Base-by-base conservation (phyloP, 2,888 invertebrate species). In the Drosophila ustulata region DNA sequence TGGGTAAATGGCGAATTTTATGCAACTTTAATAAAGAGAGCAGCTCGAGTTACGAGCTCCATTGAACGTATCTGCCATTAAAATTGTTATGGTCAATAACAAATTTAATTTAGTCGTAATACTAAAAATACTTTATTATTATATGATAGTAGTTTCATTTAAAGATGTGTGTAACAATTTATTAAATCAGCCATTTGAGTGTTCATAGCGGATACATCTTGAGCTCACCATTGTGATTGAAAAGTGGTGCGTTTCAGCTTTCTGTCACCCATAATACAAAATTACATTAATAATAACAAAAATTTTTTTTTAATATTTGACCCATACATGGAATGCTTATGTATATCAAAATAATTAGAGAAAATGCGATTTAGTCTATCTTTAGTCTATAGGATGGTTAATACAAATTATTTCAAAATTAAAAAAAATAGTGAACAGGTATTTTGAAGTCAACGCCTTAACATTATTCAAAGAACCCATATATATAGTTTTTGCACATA, bases 21-120 rank as follows among this genome's bases (percentile, higher is more conserved):
- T 41, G 18, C 37, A 9, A 11, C 30, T 53, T 8, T 25, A 26
- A 47, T 25, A 41, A 7, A 18, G 39, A 6, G 9, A 57, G 5
- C 23, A 41, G 25, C 25, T 55, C 51, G 11, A 58, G 11, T 50
- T 55, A 53, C 5, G 46, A 18, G 6, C 11, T 28, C 9, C 6
- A 45, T 9, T 28, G 43, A 28, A 50, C 41, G 41, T 34, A 46
- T 49, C 11, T 18, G 11, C 47, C 39, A 52, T 45, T 51, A 58
- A 71, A 71, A 34, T 71, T 30, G 53, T 58, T 62, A 58, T 58
- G 58, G 43, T 26, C 61, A 56, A 71, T 57, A 65, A 61, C 26
- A 53, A 61, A 61, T 61, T 53, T 5, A 39, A 39, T 18, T 39
- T 39, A 28, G 5, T 18, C n/a, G 9, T 30, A 28, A 18, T 18